Base-by-base conservation (phyloP, 2,797 vertebrate species). In the Parambassis ranga region DNA sequence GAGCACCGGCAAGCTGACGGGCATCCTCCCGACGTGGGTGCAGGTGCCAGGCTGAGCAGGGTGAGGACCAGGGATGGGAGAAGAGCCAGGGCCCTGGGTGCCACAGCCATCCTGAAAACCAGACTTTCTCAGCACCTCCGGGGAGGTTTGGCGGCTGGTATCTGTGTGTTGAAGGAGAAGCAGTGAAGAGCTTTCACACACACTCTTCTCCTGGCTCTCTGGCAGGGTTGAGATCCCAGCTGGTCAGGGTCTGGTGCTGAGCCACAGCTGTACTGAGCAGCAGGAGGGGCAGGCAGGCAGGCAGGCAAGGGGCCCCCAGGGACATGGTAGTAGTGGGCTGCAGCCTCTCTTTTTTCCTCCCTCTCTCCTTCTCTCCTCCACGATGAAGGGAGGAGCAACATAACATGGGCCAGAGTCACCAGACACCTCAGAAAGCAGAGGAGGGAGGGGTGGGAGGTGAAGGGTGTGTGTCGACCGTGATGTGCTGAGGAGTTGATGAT, bases 1-100 rank as follows among this genome's bases (percentile, higher is more conserved):
- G 81, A 92, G 75, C 92, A 94, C 15, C 90, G 87, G 63, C 93
- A 94, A 22, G 89, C 82, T 0, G 68, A 60, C 0, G 90, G 91
- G 69, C 93, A 93, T 37, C 86, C 88, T n/a, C 80, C 80, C 41
- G 43, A 44, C n/a, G 56, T 24, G n/a, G 88, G 82, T 7, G 37
- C 33, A 0, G 79, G 75, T 0, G 75, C 82, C 77, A 87, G 73
- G 71, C 65, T 53, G 27, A 91, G 62, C 57, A 87, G 51, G 31
- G 67, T 19, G 44, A 90, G 69, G 58, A 41, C 68, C 75, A 79
- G 64, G 71, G 53, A 75, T 70, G 82, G 44, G 42, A 42, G 32
- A 46, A 84, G 60, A 3, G 53, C 65, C 70, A 39, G 69, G 61
- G 77, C 75, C 73, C 20, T 35, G 13, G 56, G 63, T 44, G 83